phyloP scores from a whole-genome alignment of 1,140 invertebrate genomes.

The Bacillus rossius region DNA sequence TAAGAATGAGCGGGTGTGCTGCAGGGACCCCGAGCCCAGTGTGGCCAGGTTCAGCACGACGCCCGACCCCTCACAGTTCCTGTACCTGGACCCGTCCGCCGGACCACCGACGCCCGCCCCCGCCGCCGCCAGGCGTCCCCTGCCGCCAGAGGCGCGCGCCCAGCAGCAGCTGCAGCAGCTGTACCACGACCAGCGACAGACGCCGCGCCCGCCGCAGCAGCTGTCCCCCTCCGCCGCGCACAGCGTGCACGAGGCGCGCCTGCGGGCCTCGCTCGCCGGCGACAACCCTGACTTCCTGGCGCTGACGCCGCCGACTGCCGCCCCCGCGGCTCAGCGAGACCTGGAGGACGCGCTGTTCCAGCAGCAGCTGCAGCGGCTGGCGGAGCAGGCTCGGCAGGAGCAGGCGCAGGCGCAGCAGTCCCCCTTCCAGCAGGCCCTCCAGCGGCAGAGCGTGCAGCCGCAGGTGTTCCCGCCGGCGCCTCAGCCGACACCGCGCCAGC shows the following conservation, averaged over 20 bases:
- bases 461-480: neutral
- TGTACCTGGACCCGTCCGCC: slow-evolving; percentile 8
- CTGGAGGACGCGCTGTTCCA: neutral
- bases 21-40: slow-evolving; percentile 7
- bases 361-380: slow-evolving; percentile 12
- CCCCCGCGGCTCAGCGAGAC: neutral
- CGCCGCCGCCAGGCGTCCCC: neutral
- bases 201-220: too few species aligned
- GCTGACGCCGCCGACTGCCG: neutral
- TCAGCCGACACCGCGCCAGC: neutral
- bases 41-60: slow-evolving; percentile 13
- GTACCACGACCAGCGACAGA: slow-evolving; percentile 7
- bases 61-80: slow-evolving; percentile 8
- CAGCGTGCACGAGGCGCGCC: slow-evolving; percentile 7
- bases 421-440: neutral
- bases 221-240: neutral
- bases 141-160: neutral
- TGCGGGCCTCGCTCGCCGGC: slow-evolving; percentile 8
- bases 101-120: slow-evolving; percentile 4
- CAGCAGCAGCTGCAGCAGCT: slow-evolving; percentile 9
- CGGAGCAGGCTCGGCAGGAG: slow-evolving; percentile 7
- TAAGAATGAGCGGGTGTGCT: too few species aligned
- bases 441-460: neutral
- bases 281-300: neutral
- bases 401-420: neutral